Evolutionary conservation across 2,888 invertebrate genomes (phyloP), one percentile per base, ranked within the genome.

Genomic region (Synergus umbraculus): DNA sequence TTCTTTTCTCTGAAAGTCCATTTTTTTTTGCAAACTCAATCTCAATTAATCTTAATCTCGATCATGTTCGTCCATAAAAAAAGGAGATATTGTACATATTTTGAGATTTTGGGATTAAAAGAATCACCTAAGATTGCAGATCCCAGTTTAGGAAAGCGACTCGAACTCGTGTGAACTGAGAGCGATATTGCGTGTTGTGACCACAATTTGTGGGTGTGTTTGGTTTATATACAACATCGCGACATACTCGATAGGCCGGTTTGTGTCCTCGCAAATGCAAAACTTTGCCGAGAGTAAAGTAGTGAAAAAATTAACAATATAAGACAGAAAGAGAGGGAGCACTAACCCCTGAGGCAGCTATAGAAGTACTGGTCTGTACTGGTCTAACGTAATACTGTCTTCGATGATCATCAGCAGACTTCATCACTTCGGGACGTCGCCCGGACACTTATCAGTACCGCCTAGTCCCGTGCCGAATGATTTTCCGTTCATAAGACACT

Each of bases 151-250:
- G 4, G 60, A 54, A 54, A 54, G n/a, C 54, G 54, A 60, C 18
- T 18, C 60, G 37, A 54, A 44, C 41, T 49, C n/a, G 63, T 37
- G 64, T 54, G 64, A 64, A 37, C 60, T 64, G 77, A 22, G 64
- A 43, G 67, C 29, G 37, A 44, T 37, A 63, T 49, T 77, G 64
- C 64, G 78, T 73, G 73, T 69, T 73, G 76, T 80, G 78, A 77
- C 67, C 76, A 76, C 79, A 49, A 65, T 43, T 77, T 77, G 76
- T 54, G 54, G 58, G 13, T 79, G 73, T 67, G 67, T 79, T 65
- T 77, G 46, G 58, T 66, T 83, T 83, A 82, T 79, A 29, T 29
- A 81, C 79, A 83, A 82, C 78, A 79, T 63, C 76, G 69, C 80
- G 76, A 63, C 83, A 78, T 79, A 66, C 79, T 65, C 76, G 64